Conservation (phyloP, 2,113 vertebrate species). For the Hepsetus odoe region DNA sequence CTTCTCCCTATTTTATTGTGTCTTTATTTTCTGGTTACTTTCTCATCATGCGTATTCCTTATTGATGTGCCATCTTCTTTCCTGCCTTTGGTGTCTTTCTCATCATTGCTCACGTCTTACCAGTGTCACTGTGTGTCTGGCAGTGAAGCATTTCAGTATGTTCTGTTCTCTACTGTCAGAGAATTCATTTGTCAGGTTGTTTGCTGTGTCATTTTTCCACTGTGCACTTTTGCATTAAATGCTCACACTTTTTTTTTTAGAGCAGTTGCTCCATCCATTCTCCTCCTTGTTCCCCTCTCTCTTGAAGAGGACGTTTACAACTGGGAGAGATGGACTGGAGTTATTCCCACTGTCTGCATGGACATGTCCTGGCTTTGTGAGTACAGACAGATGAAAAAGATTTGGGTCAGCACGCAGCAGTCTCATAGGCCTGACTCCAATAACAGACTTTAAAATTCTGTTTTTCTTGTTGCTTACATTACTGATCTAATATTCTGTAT, state of each 20-base stretch:
- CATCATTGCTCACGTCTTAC: not conserved
- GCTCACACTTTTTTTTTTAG: constrained; percentile 12
- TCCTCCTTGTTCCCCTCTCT: not conserved
- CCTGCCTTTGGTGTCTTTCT: not conserved
- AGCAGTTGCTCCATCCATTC: not conserved
- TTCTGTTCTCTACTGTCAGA: not conserved
- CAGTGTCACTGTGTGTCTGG: constrained; percentile 13
- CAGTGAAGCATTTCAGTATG: constrained; percentile 6
- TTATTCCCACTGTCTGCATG: constrained; percentile 14
- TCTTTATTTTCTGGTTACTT: not conserved
- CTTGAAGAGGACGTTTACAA: not conserved
- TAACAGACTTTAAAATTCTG: not conserved
- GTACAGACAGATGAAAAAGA: not conserved
- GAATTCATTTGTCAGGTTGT: not conserved
- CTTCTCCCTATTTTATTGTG: not conserved
- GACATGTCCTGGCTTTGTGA: not conserved
- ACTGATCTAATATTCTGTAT: not conserved
- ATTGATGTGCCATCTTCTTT: too few species aligned
- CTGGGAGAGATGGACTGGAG: constrained; percentile 28
- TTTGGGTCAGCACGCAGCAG: not conserved
- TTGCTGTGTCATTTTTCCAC: not conserved
- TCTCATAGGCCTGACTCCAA: not conserved
- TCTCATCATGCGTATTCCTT: not conserved
- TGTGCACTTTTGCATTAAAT: constrained; percentile 52
- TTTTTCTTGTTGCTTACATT: not conserved